A percentile compares a stretch with the other conserved stretches of the same genome.
Conservation (phyloP, 1,140 invertebrate species). For the Papilio aristodemus region DNA sequence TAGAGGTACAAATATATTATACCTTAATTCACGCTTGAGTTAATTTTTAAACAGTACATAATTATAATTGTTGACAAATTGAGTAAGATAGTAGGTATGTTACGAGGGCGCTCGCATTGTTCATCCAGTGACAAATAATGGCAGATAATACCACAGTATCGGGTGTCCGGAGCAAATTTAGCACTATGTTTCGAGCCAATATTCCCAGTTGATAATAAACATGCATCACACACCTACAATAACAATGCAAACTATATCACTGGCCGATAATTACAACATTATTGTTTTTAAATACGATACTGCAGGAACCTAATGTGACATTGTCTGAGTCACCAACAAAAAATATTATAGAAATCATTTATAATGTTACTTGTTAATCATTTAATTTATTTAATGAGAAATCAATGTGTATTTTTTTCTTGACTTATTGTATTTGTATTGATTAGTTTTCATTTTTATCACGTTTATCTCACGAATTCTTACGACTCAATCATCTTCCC, state of each 20-base stretch:
- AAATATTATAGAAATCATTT: no score
- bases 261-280: conserved; percentile 33
- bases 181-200: conserved; percentile 74
- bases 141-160: conserved; percentile 77
- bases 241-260: conserved; percentile 37
- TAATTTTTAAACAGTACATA: conserved; percentile 57
- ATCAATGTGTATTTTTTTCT: no score
- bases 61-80: conserved; percentile 70
- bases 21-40: conserved; percentile 34
- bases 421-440: no score
- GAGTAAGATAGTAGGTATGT: conserved; percentile 66
- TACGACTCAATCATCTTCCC: neutral
- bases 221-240: conserved; percentile 48
- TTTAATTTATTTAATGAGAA: no score
- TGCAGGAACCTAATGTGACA: neutral
- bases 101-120: conserved; percentile 65
- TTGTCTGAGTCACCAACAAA: no score
- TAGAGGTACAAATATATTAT: neutral
- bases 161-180: conserved; percentile 71
- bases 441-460: no score
- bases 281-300: conserved; percentile 21
- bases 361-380: no score
- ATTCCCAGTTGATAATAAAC: conserved; percentile 75
- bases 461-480: neutral
- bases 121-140: conserved; percentile 75